Evolutionary conservation across 2,888 invertebrate species (phyloP).

Genomic region (Clitarchus hookeri): DNA sequence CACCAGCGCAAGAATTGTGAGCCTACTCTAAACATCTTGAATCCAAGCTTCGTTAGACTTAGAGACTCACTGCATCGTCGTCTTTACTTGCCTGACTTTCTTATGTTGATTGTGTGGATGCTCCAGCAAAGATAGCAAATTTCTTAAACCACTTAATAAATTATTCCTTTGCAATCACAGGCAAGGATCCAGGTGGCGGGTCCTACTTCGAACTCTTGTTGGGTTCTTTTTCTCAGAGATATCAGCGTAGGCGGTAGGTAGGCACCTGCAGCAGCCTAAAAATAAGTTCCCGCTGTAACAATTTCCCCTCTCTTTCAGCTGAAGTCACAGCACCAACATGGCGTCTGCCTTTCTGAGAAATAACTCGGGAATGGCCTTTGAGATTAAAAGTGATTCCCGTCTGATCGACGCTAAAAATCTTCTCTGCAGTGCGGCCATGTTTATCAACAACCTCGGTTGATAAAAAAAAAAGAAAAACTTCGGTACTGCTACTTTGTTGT

Average conservation of each 20-base stretch:
- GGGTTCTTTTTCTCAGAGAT: no score
- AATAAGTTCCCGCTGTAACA: neutral
- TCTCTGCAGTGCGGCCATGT: neutral
- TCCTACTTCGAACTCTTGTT: no score
- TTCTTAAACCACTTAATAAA: neutral
- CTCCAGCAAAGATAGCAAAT: neutral
- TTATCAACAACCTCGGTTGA: neutral
- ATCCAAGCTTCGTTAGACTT: neutral
- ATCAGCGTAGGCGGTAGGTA: no score
- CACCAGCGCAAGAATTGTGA: neutral
- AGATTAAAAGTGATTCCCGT: constrained; percentile 5
- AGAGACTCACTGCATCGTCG: neutral
- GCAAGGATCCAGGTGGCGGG: no score
- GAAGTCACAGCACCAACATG: neutral
- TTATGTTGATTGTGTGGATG: neutral
- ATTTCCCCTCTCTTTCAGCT: no score
- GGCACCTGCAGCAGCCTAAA: neutral
- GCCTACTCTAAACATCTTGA: neutral
- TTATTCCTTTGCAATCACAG: no score
- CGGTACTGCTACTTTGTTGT: neutral
- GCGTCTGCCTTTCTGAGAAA: constrained; percentile 5
- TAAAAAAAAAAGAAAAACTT: neutral
- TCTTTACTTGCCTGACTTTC: neutral
- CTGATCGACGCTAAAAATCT: neutral
- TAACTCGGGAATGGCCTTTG: no score